Base-by-base conservation (phyloP, 2,888 invertebrate genomes). In the Urechis unicinctus region DNA sequence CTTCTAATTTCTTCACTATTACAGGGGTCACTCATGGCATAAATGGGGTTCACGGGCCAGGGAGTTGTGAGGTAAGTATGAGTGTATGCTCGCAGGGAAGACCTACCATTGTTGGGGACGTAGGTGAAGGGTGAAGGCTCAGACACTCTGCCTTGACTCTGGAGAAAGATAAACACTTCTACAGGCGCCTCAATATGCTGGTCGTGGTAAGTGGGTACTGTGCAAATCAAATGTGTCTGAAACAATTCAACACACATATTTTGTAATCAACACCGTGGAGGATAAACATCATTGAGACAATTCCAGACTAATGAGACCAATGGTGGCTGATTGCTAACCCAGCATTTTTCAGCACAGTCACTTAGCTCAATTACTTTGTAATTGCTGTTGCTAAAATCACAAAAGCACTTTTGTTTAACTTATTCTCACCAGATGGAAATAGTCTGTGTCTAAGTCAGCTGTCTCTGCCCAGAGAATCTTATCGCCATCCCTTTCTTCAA, bases 201-300 rank as follows among this genome's bases (percentile, higher is more conserved):
- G 36, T 66, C 62, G 5, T 61, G 63, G 61, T 78, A 80, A 9
- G 71, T 63, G 3, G 80, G 80, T 30, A 80, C 68, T 29, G 61
- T 68, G 63, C 77, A 78, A 9, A 80, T 75, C 59, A 81, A 60
- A 60, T 80, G 80, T 9, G 78, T 78, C 80, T 80, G 67, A 42
- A 70, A 64, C 30, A 56, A 49, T n/a, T 62, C 72, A 45, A 54
- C 57, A 60, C 31, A 50, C 36, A 57, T 48, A 22, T 9, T n/a
- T 36, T 13, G n/a, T 13, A 36, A 36, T 36, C 9, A 13, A 13
- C 9, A 36, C 9, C 41, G 9, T 36, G 9, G 41, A 36, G n/a
- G 9, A 13, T 36, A 13, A 13, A 49, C n/a, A n/a, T n/a, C n/a
- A n/a, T n/a, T n/a, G n/a, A n/a, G n/a, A n/a, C n/a, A n/a, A n/a